Conservation (phyloP, 2,113 vertebrate genomes). For the Nanger granti region DNA sequence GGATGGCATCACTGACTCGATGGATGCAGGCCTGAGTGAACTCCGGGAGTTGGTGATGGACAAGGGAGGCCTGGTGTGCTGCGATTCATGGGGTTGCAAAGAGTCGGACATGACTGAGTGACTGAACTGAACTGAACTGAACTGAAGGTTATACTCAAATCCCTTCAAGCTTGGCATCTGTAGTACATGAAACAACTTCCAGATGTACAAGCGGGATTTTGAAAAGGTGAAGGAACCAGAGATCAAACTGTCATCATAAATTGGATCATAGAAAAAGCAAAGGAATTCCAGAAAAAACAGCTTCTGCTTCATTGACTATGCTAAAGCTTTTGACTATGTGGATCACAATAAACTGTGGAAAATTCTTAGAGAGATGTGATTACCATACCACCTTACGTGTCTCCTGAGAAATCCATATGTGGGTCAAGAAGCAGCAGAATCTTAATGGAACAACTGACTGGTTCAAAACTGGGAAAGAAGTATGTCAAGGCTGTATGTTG, state of each 20-base stretch:
- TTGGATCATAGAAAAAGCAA: neutral
- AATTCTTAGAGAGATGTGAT: neutral
- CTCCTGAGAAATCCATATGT: neutral
- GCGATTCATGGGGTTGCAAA: too few species aligned
- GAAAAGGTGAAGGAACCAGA: neutral
- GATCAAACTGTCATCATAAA: neutral
- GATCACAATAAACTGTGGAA: neutral
- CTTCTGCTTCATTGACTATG: neutral
- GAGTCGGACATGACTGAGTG: too few species aligned
- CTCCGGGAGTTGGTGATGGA: too few species aligned
- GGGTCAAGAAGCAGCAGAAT: neutral
- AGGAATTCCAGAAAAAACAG: neutral
- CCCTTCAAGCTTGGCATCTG: neutral
- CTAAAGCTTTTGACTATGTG: neutral
- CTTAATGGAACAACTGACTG: neutral
- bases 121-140: too few species aligned
- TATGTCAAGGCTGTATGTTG: neutral
- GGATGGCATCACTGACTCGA: too few species aligned
- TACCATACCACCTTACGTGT: neutral
- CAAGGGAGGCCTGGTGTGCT: too few species aligned
- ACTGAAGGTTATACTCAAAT: neutral
- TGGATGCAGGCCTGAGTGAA: too few species aligned
- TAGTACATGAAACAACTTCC: neutral
- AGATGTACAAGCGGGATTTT: neutral
- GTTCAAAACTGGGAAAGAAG: neutral